Conservation (phyloP, 2,797 vertebrate genomes). For the Trachops cirrhosus region DNA sequence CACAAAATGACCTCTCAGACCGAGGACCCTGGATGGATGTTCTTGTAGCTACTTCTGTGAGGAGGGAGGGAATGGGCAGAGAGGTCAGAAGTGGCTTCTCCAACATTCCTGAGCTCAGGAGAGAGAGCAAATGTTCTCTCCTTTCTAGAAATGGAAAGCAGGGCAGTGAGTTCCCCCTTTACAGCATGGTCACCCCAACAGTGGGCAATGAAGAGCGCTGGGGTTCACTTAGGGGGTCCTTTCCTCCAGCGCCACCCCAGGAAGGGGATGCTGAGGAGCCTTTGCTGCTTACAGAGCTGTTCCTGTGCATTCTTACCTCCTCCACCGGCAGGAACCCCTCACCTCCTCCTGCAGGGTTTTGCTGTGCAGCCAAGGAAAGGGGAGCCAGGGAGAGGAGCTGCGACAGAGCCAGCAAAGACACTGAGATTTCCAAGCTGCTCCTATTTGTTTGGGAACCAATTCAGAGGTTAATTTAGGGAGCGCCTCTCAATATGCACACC, state of each 20-base stretch:
- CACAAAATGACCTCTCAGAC: background rate
- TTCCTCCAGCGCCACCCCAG: background rate
- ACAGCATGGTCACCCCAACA: background rate
- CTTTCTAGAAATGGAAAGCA: background rate
- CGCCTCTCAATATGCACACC: background rate
- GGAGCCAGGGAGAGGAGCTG: fast-evolving
- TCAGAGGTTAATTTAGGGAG: background rate
- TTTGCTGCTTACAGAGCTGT: background rate
- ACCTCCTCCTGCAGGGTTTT: background rate
- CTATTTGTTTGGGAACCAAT: background rate
- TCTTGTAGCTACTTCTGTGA: background rate
- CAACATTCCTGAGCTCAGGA: background rate
- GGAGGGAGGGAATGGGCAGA: background rate
- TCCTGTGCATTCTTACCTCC: background rate
- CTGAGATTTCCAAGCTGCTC: background rate
- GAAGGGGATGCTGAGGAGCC: background rate
- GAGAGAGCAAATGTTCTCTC: background rate
- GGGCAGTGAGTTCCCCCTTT: background rate
- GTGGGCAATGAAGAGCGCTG: background rate
- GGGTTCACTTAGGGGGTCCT: background rate
- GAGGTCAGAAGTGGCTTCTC: background rate
- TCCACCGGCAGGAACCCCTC: background rate
- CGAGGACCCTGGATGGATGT: too few species aligned
- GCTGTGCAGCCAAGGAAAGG: background rate
- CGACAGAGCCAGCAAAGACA: background rate